These are phyloP conservation scores for Isaurus tuberculatus DNA, from an alignment of 92 coral and sea anemone species.

Conservation along the genomic window DNA sequence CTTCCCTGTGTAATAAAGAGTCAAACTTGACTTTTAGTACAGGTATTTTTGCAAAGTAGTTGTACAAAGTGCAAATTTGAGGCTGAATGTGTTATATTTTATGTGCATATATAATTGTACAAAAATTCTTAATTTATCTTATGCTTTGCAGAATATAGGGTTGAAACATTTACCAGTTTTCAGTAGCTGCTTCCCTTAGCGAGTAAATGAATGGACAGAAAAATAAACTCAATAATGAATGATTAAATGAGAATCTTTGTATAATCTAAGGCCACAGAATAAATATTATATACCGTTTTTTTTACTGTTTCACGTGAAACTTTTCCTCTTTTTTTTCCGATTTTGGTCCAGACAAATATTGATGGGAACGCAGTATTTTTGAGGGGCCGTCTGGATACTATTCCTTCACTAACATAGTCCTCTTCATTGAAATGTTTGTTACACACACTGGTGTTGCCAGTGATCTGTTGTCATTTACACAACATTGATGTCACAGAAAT, in stretches of 20 bases:
- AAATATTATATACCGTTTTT: not conserved
- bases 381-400: not conserved
- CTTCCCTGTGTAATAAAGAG: too few species aligned
- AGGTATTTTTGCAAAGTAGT: too few species aligned
- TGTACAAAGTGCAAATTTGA: too few species aligned
- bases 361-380: constrained; percentile 1
- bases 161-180: not conserved
- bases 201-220: not conserved
- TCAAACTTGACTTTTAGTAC: too few species aligned
- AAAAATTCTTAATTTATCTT: not conserved
- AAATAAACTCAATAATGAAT: not conserved
- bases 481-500: constrained; percentile 10
- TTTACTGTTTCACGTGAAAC: constrained; percentile 5
- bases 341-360: not conserved
- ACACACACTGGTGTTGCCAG: constrained; percentile 9
- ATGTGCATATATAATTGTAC: too few species aligned
- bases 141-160: not conserved
- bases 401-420: not conserved
- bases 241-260: not conserved
- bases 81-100: too few species aligned
- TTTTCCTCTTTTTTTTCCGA: not conserved
- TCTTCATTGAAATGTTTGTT: constrained; percentile 8
- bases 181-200: not conserved
- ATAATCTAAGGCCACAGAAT: not conserved
- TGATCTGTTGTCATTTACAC: constrained; percentile 1